Base-by-base conservation (phyloP, 2,888 invertebrate genomes). In the Yponomeuta sedellus region DNA sequence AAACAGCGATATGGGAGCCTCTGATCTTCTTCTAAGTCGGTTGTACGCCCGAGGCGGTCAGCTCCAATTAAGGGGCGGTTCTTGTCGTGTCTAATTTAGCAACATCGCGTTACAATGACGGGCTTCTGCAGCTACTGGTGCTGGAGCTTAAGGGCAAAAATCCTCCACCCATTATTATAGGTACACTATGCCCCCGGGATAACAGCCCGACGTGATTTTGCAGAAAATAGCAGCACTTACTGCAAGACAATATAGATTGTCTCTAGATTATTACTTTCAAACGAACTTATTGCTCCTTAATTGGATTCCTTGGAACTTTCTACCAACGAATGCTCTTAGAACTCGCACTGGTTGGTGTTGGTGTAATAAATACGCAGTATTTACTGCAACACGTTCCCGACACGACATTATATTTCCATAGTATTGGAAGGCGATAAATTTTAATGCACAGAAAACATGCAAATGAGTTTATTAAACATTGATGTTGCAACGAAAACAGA, bases 401-500 rank as follows among this genome's bases (percentile, higher is more conserved):
- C 81, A 78, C 76, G 80, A 77, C 80, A 78, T 81, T 77, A 76
- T 77, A 81, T 78, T 77, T 78, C 34, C 40, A 40, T 22, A 12
- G 40, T 20, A 40, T 44, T 10, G 40, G 34, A 34, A 39, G 76
- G 80, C 79, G 81, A 84, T 85, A 83, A 82, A 82, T 82, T 80
- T 73, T 75, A 81, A 82, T 77, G 80, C 80, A 77, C 77, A 78
- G 76, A 79, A 69, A 72, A 73, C 78, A 84, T 87, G 82, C 81
- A 86, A 88, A 89, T 88, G 84, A 83, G 77, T 83, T 79, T 83
- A 85, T 86, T 86, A 88, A 86, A 87, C 83, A 88, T 82, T 71
- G 81, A 80, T 81, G 82, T 80, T 81, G 81, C 82, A 80, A 83
- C 79, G 78, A 81, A 84, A 87, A 82, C 82, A 80, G 84, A 85